Evolutionary conservation across 2,888 invertebrate genomes (phyloP).

Genomic region (Bimastos eiseni): DNA sequence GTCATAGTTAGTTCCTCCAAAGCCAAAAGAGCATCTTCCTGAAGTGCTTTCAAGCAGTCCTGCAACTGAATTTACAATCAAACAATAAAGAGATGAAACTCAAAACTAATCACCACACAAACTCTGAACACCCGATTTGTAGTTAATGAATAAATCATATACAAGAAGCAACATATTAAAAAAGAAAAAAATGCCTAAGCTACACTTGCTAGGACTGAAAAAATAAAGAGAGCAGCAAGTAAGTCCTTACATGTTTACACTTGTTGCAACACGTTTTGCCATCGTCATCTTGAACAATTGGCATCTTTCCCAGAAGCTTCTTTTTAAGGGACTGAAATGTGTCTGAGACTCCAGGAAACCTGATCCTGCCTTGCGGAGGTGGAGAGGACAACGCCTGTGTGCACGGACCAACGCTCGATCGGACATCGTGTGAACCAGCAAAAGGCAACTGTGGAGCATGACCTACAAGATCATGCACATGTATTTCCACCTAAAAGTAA

Average conservation of each 20-base stretch:
- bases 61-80: background rate
- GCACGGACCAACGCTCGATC: background rate
- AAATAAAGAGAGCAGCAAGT: background rate
- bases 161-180: background rate
- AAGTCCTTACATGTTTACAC: conserved; percentile 13
- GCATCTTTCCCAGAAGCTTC: background rate
- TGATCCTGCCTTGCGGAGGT: background rate
- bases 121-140: background rate
- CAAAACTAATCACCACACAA: background rate
- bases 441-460: background rate
- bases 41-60: background rate
- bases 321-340: conserved; percentile 13
- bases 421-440: background rate
- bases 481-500: background rate
- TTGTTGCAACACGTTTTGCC: background rate
- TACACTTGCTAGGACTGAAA: background rate
- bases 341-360: background rate
- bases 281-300: background rate
- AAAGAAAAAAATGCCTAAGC: background rate
- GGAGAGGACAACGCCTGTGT: background rate
- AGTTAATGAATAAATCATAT: background rate
- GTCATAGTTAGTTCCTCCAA: conserved; percentile 18
- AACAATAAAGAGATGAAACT: background rate
- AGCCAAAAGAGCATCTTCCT: background rate
- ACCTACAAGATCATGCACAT: background rate